Percentiles rank a stretch among this genome's conserved stretches.
These are phyloP conservation scores for Eurois occulta DNA, from an alignment of 2,888 invertebrate genomes.

Conservation along the genomic window DNA sequence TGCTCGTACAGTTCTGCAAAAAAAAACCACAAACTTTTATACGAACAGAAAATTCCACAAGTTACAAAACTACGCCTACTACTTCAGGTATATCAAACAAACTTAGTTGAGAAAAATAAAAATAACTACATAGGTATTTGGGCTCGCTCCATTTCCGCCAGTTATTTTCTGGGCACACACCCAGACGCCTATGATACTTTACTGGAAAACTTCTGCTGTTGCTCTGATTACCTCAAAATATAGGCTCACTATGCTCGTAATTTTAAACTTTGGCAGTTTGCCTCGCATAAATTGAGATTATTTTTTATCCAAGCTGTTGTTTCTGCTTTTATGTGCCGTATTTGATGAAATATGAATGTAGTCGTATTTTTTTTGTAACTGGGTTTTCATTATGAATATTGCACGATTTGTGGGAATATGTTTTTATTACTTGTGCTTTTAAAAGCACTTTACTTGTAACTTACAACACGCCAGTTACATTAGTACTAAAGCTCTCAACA, in stretches of 20 bases:
- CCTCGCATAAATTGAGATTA: slow-evolving; percentile 69
- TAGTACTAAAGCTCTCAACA: no score
- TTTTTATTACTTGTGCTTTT: slow-evolving; percentile 2
- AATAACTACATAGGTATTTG: slow-evolving; percentile 52
- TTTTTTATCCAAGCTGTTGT: slow-evolving; percentile 70
- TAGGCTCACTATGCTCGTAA: slow-evolving; percentile 69
- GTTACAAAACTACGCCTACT: slow-evolving; percentile 9
- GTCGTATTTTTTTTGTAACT: slow-evolving; percentile 46
- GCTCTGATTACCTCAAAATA: slow-evolving; percentile 69
- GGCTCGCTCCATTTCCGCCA: slow-evolving; percentile 47
- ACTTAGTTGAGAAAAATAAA: slow-evolving; percentile 45
- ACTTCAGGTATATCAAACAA: slow-evolving; percentile 37
- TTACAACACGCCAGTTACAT: not conserved
- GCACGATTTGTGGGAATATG: slow-evolving; percentile 3
- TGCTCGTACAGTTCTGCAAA: not conserved
- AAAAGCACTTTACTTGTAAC: not conserved
- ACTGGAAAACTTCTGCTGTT: slow-evolving; percentile 64
- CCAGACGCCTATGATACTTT: slow-evolving; percentile 67
- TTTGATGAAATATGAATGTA: slow-evolving; percentile 65
- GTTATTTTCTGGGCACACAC: slow-evolving; percentile 60
- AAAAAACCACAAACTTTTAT: not conserved
- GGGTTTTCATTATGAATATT: slow-evolving; percentile 33
- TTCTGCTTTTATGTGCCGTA: slow-evolving; percentile 66
- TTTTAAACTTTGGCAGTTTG: slow-evolving; percentile 70
- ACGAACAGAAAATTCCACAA: not conserved